These are phyloP conservation scores for Apodemia zela DNA, from an alignment of 2,888 invertebrate species.

Conservation along the genomic window DNA sequence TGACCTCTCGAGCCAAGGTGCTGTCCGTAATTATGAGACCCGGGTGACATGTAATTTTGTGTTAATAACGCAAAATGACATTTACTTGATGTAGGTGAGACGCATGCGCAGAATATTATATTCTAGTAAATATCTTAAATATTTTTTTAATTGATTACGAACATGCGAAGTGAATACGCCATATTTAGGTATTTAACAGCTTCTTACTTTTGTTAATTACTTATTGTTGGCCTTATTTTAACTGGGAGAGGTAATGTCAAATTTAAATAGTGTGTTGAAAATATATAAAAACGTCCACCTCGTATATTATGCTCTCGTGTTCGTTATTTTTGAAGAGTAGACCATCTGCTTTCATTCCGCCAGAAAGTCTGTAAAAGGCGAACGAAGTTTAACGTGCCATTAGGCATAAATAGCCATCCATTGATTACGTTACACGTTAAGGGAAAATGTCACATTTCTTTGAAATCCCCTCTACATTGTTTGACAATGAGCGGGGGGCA, in stretches of 20 bases:
- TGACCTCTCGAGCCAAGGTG: constrained; percentile 77
- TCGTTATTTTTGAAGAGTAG: too few species aligned
- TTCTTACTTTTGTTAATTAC: constrained; percentile 13
- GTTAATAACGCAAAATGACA: constrained; percentile 68
- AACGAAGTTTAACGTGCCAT: too few species aligned
- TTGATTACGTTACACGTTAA: too few species aligned
- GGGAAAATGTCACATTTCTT: too few species aligned
- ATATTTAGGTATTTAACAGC: constrained; percentile 8
- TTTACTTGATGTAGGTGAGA: constrained; percentile 43
- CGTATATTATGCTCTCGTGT: too few species aligned
- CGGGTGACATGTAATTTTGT: constrained; percentile 65
- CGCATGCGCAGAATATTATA: constrained; percentile 20
- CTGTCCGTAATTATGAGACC: constrained; percentile 63
- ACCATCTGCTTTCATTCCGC: too few species aligned
- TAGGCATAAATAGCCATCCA: too few species aligned
- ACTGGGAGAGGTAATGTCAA: not conserved
- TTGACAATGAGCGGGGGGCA: too few species aligned
- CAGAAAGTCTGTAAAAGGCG: too few species aligned
- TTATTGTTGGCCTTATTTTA: not conserved
- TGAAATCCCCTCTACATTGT: too few species aligned
- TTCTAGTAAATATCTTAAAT: constrained; percentile 32
- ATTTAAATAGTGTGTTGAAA: not conserved
- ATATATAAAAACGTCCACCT: not conserved
- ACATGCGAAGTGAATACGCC: constrained; percentile 13
- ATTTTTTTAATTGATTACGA: constrained; percentile 25